phyloP scores from a whole-genome alignment of 1,140 invertebrate genomes.

The Dermatophagoides farinae region DNA sequence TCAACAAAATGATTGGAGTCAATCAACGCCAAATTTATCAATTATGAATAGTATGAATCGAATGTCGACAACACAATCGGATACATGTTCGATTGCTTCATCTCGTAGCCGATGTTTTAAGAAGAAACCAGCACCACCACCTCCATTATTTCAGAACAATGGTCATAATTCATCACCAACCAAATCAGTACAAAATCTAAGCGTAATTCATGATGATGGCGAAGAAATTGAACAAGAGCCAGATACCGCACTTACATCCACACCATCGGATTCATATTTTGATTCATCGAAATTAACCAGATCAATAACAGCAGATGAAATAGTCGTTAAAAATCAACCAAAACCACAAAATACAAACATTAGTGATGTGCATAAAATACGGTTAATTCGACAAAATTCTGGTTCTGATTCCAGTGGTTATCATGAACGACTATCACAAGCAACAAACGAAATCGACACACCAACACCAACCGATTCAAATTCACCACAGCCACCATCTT shows the following conservation, averaged over 20 bases:
- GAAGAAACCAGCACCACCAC: slow-evolving; percentile 10
- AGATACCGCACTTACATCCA: too few relatives aligned
- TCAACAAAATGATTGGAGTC: neutral
- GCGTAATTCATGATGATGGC: neutral
- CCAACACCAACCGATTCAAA: neutral
- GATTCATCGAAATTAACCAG: neutral
- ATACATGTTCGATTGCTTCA: neutral
- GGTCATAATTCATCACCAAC: neutral
- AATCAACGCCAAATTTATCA: slow-evolving; percentile 2
- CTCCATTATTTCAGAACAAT: neutral
- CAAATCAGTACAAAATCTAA: neutral
- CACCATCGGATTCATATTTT: neutral
- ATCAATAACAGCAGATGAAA: neutral
- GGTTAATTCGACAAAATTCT: slow-evolving; percentile 8
- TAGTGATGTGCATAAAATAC: neutral
- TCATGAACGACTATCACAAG: slow-evolving; percentile 7
- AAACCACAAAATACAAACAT: neutral
- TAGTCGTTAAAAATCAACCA: neutral
- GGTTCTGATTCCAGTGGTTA: slow-evolving; percentile 15
- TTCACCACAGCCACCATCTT: neutral
- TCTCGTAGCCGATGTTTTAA: neutral
- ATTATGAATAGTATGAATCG: neutral
- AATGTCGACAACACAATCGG: neutral
- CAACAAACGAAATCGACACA: slow-evolving; percentile 1
- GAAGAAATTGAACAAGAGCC: neutral